Evolutionary conservation across 2,888 invertebrate genomes (phyloP).

Genomic region (Iphiclides podalirius): DNA sequence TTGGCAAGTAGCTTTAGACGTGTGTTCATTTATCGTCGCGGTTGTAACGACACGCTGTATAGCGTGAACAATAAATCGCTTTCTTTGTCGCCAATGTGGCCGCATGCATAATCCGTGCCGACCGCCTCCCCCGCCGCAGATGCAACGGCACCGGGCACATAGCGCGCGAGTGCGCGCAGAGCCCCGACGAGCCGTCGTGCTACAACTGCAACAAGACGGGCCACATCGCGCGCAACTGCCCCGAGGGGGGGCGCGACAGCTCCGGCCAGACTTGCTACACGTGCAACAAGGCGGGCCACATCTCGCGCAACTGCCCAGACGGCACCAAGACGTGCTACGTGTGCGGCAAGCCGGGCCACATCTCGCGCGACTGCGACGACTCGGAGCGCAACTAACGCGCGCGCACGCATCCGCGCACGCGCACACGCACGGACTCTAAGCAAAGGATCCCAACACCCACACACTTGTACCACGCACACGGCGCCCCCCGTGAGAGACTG

Average conservation of each 20-base stretch:
- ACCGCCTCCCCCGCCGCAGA: conserved; percentile 90
- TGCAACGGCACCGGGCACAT: conserved; percentile 96
- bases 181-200: conserved; percentile 90
- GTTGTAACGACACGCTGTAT: too few relatives aligned
- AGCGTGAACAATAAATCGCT: too few relatives aligned
- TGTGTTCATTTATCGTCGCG: too few relatives aligned
- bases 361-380: conserved; percentile 94
- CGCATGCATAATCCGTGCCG: too few relatives aligned
- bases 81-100: too few relatives aligned
- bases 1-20: too few relatives aligned
- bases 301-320: conserved; percentile 92
- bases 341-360: conserved; percentile 94
- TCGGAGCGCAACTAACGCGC: conserved; percentile 82
- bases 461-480: conserved; percentile 67
- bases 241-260: conserved; percentile 85
- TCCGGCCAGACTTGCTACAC: conserved; percentile 93
- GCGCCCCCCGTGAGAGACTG: conserved; percentile 53
- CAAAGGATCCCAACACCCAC: conserved; percentile 66
- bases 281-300: conserved; percentile 96
- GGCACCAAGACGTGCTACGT: conserved; percentile 94
- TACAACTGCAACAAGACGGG: conserved; percentile 97
- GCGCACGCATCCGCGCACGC: conserved; percentile 39
- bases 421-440: conserved; percentile 76
- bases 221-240: conserved; percentile 93
- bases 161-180: conserved; percentile 94